These are phyloP conservation scores for Drosophila nr. perissopoda DNA, from an alignment of 2,888 invertebrate genomes.

Conservation along the genomic window DNA sequence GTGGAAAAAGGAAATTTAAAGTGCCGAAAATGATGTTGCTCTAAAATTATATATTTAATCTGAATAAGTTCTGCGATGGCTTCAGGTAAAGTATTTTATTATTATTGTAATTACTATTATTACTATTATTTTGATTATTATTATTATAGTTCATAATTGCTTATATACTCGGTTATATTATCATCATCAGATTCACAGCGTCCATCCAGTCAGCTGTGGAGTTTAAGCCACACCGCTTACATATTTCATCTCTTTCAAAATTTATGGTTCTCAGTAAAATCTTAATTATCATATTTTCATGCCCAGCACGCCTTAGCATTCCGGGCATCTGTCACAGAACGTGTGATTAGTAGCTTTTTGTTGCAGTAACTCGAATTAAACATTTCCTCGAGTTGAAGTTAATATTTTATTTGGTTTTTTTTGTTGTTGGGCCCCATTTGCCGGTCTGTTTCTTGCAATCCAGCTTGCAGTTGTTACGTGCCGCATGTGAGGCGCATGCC, in stretches of 20 bases:
- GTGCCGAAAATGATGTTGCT: not conserved
- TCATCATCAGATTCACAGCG: not conserved
- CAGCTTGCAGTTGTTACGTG: slow-evolving; percentile 66
- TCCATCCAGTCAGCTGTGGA: not conserved
- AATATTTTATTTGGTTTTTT: not conserved
- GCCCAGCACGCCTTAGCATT: slow-evolving; percentile 27
- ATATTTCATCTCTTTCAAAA: not conserved
- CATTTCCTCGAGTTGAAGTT: not conserved
- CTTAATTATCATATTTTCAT: slow-evolving; percentile 41
- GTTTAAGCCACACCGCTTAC: not conserved
- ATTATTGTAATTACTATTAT: not conserved
- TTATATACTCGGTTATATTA: not conserved
- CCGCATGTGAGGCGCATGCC: slow-evolving; percentile 30
- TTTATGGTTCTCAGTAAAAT: not conserved
- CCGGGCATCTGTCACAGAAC: slow-evolving; percentile 15
- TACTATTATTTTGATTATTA: too few species aligned
- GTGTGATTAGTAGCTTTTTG: slow-evolving; percentile 29
- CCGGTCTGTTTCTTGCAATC: slow-evolving; percentile 14
- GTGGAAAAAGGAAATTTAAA: not conserved
- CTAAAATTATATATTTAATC: not conserved
- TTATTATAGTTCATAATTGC: too few species aligned
- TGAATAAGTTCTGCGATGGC: not conserved
- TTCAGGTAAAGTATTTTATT: not conserved
- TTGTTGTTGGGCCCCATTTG: not conserved
- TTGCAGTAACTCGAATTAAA: slow-evolving; percentile 26